phyloP scores from a whole-genome alignment of 2,113 vertebrate genomes.

The Hirundichthys speculiger region DNA sequence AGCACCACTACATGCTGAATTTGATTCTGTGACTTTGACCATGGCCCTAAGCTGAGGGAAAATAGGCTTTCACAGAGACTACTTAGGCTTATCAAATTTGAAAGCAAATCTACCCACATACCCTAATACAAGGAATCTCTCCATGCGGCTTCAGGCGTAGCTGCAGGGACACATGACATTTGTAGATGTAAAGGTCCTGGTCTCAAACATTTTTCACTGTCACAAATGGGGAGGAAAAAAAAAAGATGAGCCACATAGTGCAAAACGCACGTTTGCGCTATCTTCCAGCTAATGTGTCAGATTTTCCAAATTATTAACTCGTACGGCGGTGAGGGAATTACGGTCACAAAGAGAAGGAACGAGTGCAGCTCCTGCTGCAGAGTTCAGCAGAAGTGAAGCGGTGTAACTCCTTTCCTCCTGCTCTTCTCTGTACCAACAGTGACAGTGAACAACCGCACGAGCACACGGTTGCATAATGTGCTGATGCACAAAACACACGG shows the following conservation, averaged over 20 bases:
- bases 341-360: not conserved
- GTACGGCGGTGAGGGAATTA: not conserved
- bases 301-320: too few species aligned
- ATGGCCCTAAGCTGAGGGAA: conserved; percentile 35
- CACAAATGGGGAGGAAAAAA: too few species aligned
- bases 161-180: not conserved
- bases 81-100: conserved; percentile 49
- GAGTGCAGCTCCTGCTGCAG: not conserved
- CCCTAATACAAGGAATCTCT: conserved; percentile 6
- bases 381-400: not conserved
- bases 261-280: too few species aligned
- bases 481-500: too few species aligned
- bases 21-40: conserved; percentile 33
- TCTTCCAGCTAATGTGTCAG: too few species aligned
- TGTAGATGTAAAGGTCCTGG: not conserved
- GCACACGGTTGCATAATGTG: too few species aligned
- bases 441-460: too few species aligned
- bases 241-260: too few species aligned
- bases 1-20: conserved; percentile 29
- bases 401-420: not conserved
- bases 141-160: conserved; percentile 1
- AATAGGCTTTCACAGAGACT: conserved; percentile 58
- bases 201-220: too few species aligned
- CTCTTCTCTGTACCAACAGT: not conserved
- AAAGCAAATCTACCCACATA: conserved; percentile 22